A percentile compares a stretch with the other conserved stretches of the same genome.
Evolutionary conservation across 2,888 invertebrate genomes (phyloP).

Genomic region (Hetaerina titia): DNA sequence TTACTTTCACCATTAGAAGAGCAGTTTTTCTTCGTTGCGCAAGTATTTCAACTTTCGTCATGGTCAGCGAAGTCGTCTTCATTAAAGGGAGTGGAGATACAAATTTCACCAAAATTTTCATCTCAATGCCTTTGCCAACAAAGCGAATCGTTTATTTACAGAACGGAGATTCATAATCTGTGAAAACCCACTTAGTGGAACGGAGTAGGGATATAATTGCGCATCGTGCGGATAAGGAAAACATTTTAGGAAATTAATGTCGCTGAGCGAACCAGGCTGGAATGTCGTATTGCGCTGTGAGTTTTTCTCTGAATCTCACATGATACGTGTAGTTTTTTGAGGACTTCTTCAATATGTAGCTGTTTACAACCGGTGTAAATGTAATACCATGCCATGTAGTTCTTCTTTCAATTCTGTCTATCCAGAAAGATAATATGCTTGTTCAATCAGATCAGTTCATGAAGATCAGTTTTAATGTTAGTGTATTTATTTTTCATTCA

Average conservation of each 20-base stretch:
- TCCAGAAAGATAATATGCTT: too few species aligned
- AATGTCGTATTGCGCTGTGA: background rate
- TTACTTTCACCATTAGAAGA: background rate
- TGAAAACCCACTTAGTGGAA: background rate
- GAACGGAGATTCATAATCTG: slow-evolving; percentile 28
- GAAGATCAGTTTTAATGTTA: too few species aligned
- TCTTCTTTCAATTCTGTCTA: too few species aligned
- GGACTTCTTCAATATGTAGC: background rate
- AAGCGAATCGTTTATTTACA: slow-evolving; percentile 11
- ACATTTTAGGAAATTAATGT: background rate
- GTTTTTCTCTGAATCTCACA: background rate
- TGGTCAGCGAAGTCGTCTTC: background rate
- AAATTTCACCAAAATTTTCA: background rate
- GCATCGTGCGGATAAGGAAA: background rate
- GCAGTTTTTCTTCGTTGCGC: background rate
- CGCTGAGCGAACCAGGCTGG: background rate
- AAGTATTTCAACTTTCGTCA: background rate
- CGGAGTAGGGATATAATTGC: background rate
- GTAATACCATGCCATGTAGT: too few species aligned
- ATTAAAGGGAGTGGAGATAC: slow-evolving; percentile 12
- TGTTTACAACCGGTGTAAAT: background rate
- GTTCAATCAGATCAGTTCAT: too few species aligned
- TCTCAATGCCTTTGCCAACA: background rate
- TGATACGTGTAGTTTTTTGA: background rate
- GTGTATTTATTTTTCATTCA: too few species aligned